Percentiles rank a stretch among this genome's conserved stretches.
These are phyloP conservation scores for Nansenia antarctica DNA, from an alignment of 2,113 vertebrate genomes.

Conservation along the genomic window DNA sequence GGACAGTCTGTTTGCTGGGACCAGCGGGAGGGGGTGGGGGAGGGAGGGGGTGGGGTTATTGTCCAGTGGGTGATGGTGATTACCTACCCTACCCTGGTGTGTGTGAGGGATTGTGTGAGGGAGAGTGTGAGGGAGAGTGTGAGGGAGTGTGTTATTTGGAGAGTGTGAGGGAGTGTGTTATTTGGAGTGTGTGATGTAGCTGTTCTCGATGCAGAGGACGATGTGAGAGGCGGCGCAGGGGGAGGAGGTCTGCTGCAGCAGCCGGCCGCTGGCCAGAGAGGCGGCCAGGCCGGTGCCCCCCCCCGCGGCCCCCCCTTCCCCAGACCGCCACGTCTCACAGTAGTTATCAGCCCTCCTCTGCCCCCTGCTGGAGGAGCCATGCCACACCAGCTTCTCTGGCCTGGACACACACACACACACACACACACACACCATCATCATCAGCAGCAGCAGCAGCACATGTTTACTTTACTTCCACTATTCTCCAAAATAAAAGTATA, in stretches of 20 bases:
- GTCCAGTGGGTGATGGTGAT: slow-evolving; percentile 70
- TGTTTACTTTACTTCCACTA: too few species aligned
- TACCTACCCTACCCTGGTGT: too few species aligned
- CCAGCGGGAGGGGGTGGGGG: neutral
- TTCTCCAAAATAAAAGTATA: too few species aligned
- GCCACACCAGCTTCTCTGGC: slow-evolving; percentile 95
- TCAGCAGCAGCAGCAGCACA: too few species aligned
- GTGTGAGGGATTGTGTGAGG: neutral
- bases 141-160: slow-evolving; percentile 78
- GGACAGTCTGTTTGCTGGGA: slow-evolving; percentile 37
- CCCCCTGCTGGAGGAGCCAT: slow-evolving; percentile 80
- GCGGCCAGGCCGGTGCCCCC: slow-evolving; percentile 81
- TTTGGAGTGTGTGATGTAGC: slow-evolving; percentile 79
- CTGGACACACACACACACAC: slow-evolving; percentile 56
- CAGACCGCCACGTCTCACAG: slow-evolving; percentile 90
- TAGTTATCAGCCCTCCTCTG: slow-evolving; percentile 80
- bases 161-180: too few species aligned
- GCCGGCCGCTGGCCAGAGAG: slow-evolving; percentile 73
- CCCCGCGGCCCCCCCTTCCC: fast-evolving
- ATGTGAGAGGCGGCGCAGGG: slow-evolving; percentile 82
- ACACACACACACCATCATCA: neutral
- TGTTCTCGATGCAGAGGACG: slow-evolving; percentile 93
- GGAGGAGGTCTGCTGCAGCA: slow-evolving; percentile 82
- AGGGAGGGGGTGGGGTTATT: too few species aligned
- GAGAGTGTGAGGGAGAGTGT: slow-evolving; percentile 25